Conservation (phyloP, 2,888 invertebrate genomes). For the Balanococcus diminutus region DNA sequence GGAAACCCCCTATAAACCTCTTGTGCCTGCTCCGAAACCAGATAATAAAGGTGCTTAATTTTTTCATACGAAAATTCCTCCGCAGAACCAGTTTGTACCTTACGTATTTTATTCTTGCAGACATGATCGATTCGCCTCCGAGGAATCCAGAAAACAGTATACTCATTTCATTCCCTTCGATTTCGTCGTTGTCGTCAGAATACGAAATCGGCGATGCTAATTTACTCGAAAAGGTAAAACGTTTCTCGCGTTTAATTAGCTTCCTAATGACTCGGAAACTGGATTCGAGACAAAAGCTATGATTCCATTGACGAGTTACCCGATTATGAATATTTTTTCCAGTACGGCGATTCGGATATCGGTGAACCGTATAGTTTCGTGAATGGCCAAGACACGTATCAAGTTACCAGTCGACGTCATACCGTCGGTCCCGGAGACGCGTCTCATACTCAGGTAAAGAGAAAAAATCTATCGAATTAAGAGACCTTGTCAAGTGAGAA, state of each 20-base stretch:
- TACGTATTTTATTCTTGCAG: not conserved
- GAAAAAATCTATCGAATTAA: no score
- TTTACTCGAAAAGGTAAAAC: constrained; percentile 46
- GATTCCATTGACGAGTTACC: not conserved
- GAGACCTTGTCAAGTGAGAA: not conserved
- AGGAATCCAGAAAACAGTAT: constrained; percentile 28
- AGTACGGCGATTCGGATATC: constrained; percentile 67
- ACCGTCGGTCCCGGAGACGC: constrained; percentile 94
- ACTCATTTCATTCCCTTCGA: constrained; percentile 42
- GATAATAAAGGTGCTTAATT: not conserved
- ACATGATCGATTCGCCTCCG: constrained; percentile 10
- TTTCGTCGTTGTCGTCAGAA: constrained; percentile 52
- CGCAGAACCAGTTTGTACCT: not conserved
- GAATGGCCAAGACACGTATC: constrained; percentile 58
- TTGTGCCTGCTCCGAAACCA: not conserved
- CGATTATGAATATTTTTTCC: constrained; percentile 56
- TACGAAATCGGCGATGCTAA: constrained; percentile 51
- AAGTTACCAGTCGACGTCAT: constrained; percentile 76
- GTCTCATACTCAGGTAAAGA: constrained; percentile 77
- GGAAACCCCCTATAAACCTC: constrained; percentile 60
- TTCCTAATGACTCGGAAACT: not conserved
- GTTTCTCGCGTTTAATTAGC: not conserved
- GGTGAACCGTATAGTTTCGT: constrained; percentile 57
- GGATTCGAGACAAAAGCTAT: not conserved
- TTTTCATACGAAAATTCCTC: not conserved